phyloP scores from a whole-genome alignment of 1,140 invertebrate species.

The Drosophila nigromelanica region DNA sequence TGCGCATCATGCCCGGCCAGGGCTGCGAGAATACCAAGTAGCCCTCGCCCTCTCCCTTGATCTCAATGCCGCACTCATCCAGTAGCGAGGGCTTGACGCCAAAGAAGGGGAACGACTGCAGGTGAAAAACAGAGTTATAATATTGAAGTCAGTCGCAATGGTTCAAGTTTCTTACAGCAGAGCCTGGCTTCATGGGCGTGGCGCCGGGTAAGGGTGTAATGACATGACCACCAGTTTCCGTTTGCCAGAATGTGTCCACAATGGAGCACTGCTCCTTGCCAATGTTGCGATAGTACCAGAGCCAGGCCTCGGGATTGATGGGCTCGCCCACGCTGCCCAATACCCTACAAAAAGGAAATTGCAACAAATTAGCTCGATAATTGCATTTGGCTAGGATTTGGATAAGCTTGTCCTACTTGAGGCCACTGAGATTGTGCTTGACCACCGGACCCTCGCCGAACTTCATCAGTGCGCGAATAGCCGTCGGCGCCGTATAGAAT shows the following conservation, averaged over 20 bases:
- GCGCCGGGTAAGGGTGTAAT: constrained; percentile 97
- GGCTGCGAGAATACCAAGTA: constrained; percentile 96
- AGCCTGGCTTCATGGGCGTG: constrained; percentile 98
- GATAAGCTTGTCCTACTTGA: constrained; percentile 83
- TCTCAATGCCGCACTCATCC: constrained; percentile 93
- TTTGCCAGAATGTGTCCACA: constrained; percentile 99
- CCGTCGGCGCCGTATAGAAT: constrained; percentile 99
- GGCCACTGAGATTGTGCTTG: constrained; percentile 85
- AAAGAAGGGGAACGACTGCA: constrained; percentile 97
- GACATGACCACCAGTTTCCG: constrained; percentile 98
- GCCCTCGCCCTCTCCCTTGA: constrained; percentile 95
- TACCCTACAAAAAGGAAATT: constrained; percentile 85
- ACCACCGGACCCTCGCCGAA: constrained; percentile 91
- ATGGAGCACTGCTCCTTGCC: constrained; percentile 94
- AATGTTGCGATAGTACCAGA: constrained; percentile 97
- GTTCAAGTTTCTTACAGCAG: constrained; percentile 90
- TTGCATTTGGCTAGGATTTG: neutral
- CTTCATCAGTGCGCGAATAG: constrained; percentile 98
- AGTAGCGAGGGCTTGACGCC: constrained; percentile 95
- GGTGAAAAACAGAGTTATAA: constrained; percentile 6
- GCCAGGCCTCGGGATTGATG: constrained; percentile 99
- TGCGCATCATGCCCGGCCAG: constrained; percentile 99
- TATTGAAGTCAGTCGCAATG: neutral
- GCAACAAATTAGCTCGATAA: neutral
- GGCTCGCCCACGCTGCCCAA: constrained; percentile 98